Conservation (phyloP, 2,888 invertebrate genomes). For the Cryptocheilus praepositus region DNA sequence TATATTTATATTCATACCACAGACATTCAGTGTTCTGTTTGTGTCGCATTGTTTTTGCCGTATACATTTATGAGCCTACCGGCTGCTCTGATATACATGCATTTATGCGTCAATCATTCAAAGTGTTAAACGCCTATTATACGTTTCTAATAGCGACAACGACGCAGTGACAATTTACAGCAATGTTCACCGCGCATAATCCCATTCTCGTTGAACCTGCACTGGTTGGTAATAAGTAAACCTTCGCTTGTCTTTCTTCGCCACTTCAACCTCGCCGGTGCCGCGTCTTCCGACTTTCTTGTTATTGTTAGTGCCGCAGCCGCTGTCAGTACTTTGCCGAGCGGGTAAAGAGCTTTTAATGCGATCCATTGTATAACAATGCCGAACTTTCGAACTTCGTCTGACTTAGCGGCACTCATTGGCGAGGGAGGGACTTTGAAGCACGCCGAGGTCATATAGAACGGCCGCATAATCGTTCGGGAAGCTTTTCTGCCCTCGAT, state of each 20-base stretch:
- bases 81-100: too few species aligned
- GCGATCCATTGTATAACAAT: conserved; percentile 28
- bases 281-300: conserved; percentile 21
- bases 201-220: too few species aligned
- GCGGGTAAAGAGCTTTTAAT: conserved; percentile 43
- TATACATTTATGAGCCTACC: too few species aligned
- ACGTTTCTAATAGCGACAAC: not conserved
- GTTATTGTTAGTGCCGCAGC: conserved; percentile 16
- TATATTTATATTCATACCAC: too few species aligned
- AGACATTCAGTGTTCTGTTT: too few species aligned
- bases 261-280: not conserved
- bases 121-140: too few species aligned
- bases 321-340: conserved; percentile 26
- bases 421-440: not conserved
- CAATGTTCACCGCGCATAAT: too few species aligned
- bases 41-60: too few species aligned
- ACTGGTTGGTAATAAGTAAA: too few species aligned
- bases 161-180: too few species aligned
- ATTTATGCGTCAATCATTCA: too few species aligned
- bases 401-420: not conserved
- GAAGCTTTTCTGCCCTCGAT: conserved; percentile 26
- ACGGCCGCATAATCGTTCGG: conserved; percentile 24
- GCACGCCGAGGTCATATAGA: not conserved
- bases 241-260: not conserved
- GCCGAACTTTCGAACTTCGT: conserved; percentile 23